A percentile compares a stretch with the other conserved stretches of the same genome.
phyloP scores from a whole-genome alignment of 2,797 vertebrate genomes.

The Tenualosa ilisha region DNA sequence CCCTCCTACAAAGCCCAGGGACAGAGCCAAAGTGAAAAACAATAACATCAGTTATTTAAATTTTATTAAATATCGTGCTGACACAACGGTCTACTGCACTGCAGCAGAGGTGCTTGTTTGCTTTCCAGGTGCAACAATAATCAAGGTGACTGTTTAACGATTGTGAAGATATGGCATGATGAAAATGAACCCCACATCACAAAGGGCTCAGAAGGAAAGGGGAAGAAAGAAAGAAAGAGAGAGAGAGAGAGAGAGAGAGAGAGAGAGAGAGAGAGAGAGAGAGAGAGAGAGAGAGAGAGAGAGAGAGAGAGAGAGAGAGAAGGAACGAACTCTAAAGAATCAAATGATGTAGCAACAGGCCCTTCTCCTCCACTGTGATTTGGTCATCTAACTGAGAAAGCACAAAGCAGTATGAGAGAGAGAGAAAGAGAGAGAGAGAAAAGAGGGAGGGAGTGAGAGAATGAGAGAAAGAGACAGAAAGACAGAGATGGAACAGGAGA shows the following conservation, averaged over 20 bases:
- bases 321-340: no score
- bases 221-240: not conserved
- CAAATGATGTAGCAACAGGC: no score
- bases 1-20: not conserved
- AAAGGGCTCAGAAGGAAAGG: not conserved
- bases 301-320: not conserved
- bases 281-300: not conserved
- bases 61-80: not conserved
- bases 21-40: not conserved
- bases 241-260: not conserved
- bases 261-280: not conserved
- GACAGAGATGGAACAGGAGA: not conserved
- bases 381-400: no score
- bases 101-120: constrained; percentile 2
- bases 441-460: not conserved
- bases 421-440: not conserved
- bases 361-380: no score
- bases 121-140: not conserved
- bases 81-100: constrained; percentile 12
- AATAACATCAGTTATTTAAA: constrained; percentile 18
- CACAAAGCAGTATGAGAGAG: no score
- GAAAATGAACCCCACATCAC: constrained; percentile 2
- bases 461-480: not conserved
- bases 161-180: not conserved
- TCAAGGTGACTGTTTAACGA: constrained; percentile 15